Evolutionary conservation across 2,113 vertebrate genomes (phyloP).

Genomic region (Macrotis lagotis): DNA sequence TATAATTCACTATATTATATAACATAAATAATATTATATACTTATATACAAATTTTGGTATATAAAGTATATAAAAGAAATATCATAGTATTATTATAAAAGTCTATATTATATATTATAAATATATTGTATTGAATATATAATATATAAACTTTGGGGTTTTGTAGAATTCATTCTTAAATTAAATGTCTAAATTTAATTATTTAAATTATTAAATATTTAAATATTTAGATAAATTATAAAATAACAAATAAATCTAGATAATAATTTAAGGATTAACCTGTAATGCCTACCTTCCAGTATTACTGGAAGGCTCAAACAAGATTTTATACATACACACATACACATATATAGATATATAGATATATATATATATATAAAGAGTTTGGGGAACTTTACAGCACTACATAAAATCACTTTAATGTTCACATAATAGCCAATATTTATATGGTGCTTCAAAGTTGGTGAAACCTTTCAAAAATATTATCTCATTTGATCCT

Average conservation of each 20-base stretch:
- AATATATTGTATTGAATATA: too few species aligned
- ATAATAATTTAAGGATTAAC: background rate
- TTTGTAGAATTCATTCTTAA: too few species aligned
- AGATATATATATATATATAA: too few species aligned
- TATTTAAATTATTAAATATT: background rate
- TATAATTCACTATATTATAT: background rate
- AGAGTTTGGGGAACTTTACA: background rate
- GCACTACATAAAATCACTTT: background rate
- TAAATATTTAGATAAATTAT: background rate
- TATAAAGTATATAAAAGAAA: too few species aligned
- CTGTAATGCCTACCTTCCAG: background rate
- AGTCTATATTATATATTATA: too few species aligned
- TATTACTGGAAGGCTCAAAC: background rate
- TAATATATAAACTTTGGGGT: too few species aligned
- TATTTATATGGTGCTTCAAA: background rate
- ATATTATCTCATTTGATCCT: background rate
- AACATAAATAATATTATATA: too few species aligned
- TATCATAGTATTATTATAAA: too few species aligned
- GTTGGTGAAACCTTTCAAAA: background rate
- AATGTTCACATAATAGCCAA: background rate
- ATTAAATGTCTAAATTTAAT: background rate
- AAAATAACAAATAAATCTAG: background rate
- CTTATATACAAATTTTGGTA: too few species aligned
- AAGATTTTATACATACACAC: too few species aligned
- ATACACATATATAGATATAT: too few species aligned